phyloP scores from a whole-genome alignment of 1,140 invertebrate genomes.

The Euwallacea fornicatus region DNA sequence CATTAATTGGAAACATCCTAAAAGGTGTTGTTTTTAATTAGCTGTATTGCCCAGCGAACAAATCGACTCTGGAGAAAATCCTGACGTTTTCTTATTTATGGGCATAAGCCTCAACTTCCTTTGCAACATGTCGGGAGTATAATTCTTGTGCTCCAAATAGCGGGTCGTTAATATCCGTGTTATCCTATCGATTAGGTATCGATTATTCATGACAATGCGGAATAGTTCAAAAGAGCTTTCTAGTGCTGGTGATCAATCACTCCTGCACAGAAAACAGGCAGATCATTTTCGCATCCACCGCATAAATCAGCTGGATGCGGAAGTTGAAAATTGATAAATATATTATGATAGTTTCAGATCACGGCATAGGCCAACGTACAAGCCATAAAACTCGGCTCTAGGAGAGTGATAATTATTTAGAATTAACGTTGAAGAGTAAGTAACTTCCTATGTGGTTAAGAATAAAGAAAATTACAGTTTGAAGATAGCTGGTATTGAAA shows the following conservation, averaged over 20 bases:
- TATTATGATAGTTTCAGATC: slow-evolving; percentile 19
- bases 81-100: too few relatives aligned
- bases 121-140: neutral
- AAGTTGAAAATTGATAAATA: slow-evolving; percentile 20
- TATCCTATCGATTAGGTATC: slow-evolving; percentile 24
- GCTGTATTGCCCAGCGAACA: too few relatives aligned
- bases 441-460: slow-evolving; percentile 1
- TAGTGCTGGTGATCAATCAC: slow-evolving; percentile 18
- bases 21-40: too few relatives aligned
- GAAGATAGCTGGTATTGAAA: too few relatives aligned
- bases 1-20: too few relatives aligned
- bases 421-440: neutral
- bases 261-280: slow-evolving; percentile 11
- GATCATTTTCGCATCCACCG: slow-evolving; percentile 20
- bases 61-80: too few relatives aligned
- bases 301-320: slow-evolving; percentile 27
- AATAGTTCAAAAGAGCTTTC: slow-evolving; percentile 18
- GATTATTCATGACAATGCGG: slow-evolving; percentile 22
- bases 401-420: slow-evolving; percentile 5
- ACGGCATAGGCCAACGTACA: slow-evolving; percentile 18
- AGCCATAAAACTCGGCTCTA: neutral
- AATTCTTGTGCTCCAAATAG: slow-evolving; percentile 1
- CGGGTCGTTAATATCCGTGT: slow-evolving; percentile 11
- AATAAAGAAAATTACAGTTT: too few relatives aligned
- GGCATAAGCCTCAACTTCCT: neutral